These are phyloP conservation scores for Gasterosteus nipponicus DNA, from an alignment of 2,113 vertebrate genomes.

Conservation along the genomic window DNA sequence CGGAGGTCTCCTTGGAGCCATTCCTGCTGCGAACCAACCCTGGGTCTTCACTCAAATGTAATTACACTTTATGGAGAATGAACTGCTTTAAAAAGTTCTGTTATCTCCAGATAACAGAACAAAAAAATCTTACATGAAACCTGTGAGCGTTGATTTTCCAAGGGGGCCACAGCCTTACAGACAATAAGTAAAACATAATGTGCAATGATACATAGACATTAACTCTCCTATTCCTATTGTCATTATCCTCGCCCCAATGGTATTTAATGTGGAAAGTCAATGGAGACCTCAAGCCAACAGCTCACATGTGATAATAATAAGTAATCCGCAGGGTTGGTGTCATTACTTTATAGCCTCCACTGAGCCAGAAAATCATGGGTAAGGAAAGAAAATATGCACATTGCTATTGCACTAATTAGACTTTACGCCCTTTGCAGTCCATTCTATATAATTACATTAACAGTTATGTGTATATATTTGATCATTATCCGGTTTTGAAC, in stretches of 20 bases:
- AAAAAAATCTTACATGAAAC: slow-evolving; percentile 27
- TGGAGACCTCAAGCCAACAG: slow-evolving; percentile 47
- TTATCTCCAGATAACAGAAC: slow-evolving; percentile 63
- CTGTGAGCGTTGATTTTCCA: slow-evolving; percentile 53
- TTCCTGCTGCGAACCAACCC: slow-evolving; percentile 76
- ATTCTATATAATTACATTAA: slow-evolving; percentile 11
- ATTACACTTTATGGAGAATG: slow-evolving; percentile 64
- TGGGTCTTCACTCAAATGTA: slow-evolving; percentile 79
- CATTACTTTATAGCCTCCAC: slow-evolving; percentile 31
- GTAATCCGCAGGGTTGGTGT: slow-evolving; percentile 17
- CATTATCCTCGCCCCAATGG: slow-evolving; percentile 73
- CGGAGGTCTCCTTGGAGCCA: slow-evolving; percentile 61
- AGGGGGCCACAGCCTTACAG: background rate
- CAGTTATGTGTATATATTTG: slow-evolving; percentile 23
- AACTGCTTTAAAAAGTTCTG: slow-evolving; percentile 68
- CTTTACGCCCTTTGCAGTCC: slow-evolving; percentile 3
- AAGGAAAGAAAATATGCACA: slow-evolving; percentile 33
- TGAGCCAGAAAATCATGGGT: slow-evolving; percentile 50
- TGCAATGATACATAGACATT: slow-evolving; percentile 51
- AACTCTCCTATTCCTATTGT: slow-evolving; percentile 54
- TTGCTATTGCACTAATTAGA: slow-evolving; percentile 42
- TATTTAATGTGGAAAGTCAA: slow-evolving; percentile 50
- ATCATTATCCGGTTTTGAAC: slow-evolving; percentile 20
- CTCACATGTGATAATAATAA: slow-evolving; percentile 54
- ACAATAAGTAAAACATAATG: slow-evolving; percentile 24